phyloP scores from a whole-genome alignment of 2,113 vertebrate genomes.

The Naja naja region DNA sequence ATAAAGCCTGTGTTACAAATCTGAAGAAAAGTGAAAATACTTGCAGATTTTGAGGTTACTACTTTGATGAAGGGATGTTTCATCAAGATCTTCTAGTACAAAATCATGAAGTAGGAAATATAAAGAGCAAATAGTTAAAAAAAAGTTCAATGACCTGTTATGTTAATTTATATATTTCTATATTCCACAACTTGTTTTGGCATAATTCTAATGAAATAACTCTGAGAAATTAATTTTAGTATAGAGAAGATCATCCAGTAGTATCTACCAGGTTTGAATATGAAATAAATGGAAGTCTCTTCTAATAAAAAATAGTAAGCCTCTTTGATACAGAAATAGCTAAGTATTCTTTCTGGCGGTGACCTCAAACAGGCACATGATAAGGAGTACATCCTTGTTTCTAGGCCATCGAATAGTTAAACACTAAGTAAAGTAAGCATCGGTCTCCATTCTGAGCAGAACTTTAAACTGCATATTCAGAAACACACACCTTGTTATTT shows the following conservation, averaged over 20 bases:
- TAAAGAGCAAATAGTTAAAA: background rate
- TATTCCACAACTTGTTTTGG: background rate
- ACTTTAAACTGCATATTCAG: constrained; percentile 21
- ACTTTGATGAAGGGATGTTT: background rate
- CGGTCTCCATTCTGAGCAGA: constrained; percentile 21
- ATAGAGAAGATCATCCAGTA: background rate
- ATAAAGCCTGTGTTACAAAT: background rate
- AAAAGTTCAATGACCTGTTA: background rate
- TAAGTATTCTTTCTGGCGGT: background rate
- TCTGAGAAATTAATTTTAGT: background rate
- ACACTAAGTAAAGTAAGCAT: background rate
- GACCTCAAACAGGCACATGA: constrained; percentile 18
- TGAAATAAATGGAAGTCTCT: background rate
- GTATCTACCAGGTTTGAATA: background rate
- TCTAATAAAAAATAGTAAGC: background rate
- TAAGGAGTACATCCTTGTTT: background rate
- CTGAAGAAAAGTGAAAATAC: background rate
- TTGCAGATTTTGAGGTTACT: background rate
- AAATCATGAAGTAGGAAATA: background rate
- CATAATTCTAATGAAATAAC: background rate
- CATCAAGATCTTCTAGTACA: background rate
- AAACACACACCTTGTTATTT: constrained; percentile 11
- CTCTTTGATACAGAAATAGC: background rate
- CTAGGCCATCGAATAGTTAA: background rate
- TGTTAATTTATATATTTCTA: background rate